A percentile compares a stretch with the other conserved stretches of the same genome.
Evolutionary conservation across 2,113 vertebrate genomes (phyloP).

Genomic region (Corythaixoides concolor): DNA sequence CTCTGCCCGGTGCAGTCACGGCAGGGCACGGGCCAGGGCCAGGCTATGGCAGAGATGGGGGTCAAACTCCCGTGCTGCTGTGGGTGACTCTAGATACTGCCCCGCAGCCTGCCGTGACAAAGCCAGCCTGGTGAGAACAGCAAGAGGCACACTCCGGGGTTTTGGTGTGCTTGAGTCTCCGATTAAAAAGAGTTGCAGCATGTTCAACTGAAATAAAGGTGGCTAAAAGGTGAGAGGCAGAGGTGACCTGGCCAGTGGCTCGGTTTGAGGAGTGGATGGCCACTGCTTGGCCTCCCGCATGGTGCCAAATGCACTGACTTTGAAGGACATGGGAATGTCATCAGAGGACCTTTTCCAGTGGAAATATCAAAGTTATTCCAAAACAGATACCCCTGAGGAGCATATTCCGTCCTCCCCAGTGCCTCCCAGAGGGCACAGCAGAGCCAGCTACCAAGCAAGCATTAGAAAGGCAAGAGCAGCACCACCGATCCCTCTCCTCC

Average conservation of each 20-base stretch:
- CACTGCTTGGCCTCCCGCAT: rapidly evolving
- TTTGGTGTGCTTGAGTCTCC: background rate
- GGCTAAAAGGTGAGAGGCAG: background rate
- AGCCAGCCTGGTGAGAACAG: background rate
- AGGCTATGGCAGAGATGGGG: no score
- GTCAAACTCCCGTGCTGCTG: rapidly evolving
- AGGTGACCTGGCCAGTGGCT: background rate
- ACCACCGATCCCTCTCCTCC: background rate
- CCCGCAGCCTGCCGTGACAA: background rate
- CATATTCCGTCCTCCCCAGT: background rate
- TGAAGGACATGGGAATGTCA: background rate
- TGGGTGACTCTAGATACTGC: background rate
- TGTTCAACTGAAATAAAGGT: background rate
- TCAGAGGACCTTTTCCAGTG: background rate
- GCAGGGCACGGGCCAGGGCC: background rate
- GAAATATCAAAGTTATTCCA: background rate
- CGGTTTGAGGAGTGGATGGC: background rate
- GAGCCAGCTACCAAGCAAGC: background rate
- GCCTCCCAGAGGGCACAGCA: background rate
- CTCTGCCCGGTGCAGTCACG: background rate
- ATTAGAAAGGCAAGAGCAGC: background rate
- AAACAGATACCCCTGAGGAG: background rate
- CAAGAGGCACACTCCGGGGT: background rate
- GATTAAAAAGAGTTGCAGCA: background rate
- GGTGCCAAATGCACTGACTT: background rate